Evolutionary conservation across 2,797 vertebrate genomes (phyloP).

Genomic region (Nyctalus aviator): DNA sequence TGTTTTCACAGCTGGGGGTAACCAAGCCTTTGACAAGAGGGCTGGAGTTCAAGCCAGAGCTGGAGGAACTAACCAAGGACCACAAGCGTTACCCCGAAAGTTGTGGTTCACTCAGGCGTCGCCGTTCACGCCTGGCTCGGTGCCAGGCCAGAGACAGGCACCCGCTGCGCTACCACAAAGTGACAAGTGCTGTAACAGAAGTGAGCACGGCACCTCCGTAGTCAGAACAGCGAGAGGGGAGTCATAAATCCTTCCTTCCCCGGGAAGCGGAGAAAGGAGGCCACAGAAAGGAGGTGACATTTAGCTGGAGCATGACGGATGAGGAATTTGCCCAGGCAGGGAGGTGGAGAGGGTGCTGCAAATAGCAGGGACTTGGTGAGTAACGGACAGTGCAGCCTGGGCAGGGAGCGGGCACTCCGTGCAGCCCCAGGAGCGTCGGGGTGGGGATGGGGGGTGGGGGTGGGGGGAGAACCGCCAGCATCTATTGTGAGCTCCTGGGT

Average conservation of each 20-base stretch:
- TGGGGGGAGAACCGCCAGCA: neutral
- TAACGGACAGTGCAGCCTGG: neutral
- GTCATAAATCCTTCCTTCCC: slow-evolving; percentile 69
- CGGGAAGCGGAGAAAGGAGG: slow-evolving; percentile 59
- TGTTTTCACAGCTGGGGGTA: neutral
- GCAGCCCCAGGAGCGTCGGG: neutral
- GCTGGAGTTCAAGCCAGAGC: neutral
- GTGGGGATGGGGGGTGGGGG: neutral
- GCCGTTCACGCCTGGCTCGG: neutral
- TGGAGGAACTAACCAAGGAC: neutral
- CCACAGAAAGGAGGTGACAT: slow-evolving; percentile 67
- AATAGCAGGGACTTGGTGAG: neutral
- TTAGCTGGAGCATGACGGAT: slow-evolving; percentile 65
- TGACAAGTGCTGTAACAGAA: slow-evolving; percentile 40
- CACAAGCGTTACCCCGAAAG: neutral
- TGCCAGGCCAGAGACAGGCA: neutral
- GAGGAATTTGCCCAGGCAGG: slow-evolving; percentile 62
- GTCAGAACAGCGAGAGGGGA: neutral
- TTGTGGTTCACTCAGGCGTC: neutral
- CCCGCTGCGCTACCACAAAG: neutral
- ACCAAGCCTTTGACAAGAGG: neutral
- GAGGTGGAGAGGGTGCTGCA: slow-evolving; percentile 31
- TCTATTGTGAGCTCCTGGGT: neutral
- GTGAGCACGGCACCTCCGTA: neutral
- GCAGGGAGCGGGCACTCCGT: accelerated